Conservation (phyloP, 2,113 vertebrate genomes). For the Himantopus leucocephalus region DNA sequence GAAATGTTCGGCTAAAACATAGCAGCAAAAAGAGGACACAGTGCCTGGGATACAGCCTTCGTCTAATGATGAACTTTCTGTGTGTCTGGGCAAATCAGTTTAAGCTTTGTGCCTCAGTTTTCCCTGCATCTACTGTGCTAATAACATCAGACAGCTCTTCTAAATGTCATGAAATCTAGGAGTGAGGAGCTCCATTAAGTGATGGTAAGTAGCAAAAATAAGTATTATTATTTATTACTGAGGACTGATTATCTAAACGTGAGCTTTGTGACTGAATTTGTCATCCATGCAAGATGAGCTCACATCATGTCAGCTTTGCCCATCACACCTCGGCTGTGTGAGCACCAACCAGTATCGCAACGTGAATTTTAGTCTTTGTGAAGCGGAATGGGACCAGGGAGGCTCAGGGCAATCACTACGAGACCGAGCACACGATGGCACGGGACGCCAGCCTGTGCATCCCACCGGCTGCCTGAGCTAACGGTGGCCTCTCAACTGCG, state of each 20-base stretch:
- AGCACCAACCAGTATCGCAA: not conserved
- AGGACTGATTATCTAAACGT: not conserved
- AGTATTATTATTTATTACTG: not conserved
- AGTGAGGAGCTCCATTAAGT: not conserved
- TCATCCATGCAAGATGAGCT: not conserved
- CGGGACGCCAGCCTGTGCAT: not conserved
- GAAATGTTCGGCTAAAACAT: not conserved
- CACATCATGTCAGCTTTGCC: rapidly evolving
- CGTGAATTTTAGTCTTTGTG: rapidly evolving
- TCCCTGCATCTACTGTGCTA: not conserved
- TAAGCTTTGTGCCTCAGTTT: slow-evolving; percentile 37
- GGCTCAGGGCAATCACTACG: not conserved
- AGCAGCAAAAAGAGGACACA: not conserved
- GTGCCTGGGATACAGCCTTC: not conserved
- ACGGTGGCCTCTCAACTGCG: not conserved
- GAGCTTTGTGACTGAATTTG: not conserved
- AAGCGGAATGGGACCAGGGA: not conserved
- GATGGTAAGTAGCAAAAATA: not conserved
- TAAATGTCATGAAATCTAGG: not conserved
- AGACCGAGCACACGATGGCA: rapidly evolving
- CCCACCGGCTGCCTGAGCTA: not conserved
- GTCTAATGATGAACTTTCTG: not conserved
- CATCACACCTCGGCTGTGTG: rapidly evolving
- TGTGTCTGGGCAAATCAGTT: slow-evolving; percentile 45
- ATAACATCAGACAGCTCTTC: slow-evolving; percentile 19